Conservation (phyloP, 2,113 vertebrate genomes). For the Megaceryle torquata region DNA sequence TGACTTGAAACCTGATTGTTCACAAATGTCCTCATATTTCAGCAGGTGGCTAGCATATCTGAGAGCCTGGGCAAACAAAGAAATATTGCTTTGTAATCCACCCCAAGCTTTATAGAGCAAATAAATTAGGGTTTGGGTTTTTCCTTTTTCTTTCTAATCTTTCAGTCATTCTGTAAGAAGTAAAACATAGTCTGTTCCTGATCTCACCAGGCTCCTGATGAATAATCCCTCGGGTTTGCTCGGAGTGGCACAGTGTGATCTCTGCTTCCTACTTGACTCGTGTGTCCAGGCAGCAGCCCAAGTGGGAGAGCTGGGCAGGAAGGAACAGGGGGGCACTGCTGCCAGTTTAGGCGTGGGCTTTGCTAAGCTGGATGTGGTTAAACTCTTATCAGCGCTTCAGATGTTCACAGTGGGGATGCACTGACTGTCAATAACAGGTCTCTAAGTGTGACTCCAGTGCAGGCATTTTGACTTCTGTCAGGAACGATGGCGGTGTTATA, state of each 20-base stretch:
- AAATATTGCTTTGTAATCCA: background rate
- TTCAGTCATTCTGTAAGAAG: background rate
- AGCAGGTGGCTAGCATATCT: background rate
- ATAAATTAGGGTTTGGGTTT: background rate
- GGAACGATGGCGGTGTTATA: background rate
- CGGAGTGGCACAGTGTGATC: background rate
- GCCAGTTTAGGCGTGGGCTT: background rate
- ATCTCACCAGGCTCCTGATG: background rate
- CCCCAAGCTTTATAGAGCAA: background rate
- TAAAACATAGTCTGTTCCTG: background rate
- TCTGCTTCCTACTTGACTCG: accelerated
- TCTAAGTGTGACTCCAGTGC: background rate
- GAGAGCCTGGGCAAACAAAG: background rate
- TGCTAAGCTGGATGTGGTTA: background rate
- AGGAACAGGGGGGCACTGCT: background rate
- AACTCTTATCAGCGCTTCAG: background rate
- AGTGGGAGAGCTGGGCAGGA: background rate
- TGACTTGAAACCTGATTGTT: background rate
- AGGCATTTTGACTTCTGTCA: background rate
- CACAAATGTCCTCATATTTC: background rate
- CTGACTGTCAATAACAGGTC: background rate
- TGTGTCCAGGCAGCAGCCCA: background rate
- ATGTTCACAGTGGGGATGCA: background rate
- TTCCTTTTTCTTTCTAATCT: background rate
- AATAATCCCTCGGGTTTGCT: background rate